Evolutionary conservation across 2,113 vertebrate species (phyloP), one percentile per base, ranked within the genome.

Genomic region (Oriolus oriolus): DNA sequence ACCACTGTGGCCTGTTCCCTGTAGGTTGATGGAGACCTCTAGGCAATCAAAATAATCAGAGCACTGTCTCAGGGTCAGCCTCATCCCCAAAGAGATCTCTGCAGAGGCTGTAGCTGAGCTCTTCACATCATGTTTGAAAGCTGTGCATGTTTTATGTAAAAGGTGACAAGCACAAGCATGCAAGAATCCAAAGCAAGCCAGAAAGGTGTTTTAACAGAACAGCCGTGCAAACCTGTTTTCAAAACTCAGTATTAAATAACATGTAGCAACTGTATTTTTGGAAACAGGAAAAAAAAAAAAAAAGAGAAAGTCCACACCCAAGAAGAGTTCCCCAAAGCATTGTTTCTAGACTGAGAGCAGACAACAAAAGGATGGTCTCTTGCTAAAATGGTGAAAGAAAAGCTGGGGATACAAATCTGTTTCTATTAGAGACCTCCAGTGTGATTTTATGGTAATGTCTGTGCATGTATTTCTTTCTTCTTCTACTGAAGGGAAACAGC

Each of bases 11-110:
- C 16, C 37, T 52, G 18, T 74, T 96, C 76, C 26, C 71, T 87
- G 63, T 65, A 84, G 53, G 39, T 2, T 73, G 26, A 16, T 80
- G 60, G 77, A 95, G 66, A 71, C 68, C 91, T 87, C 70, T 76
- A 90, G 87, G 93, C 88, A 94, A 91, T 53, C 17, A 66, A 41
- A 81, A 81, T 95, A 89, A 93, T 90, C 69, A 87, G 68, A 75
- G 45, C 6, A 4, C 47, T 47, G 80, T 88, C 84, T 90, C 60
- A 80, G 44, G 89, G 71, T 90, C 54, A 77, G 42, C 22, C 52
- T 88, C 76, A 64, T 74, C 13, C 49, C 79, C 91, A 75, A 63
- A 63, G 75, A 89, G 42, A 44, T 47, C 54, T 88, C 60, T 92
- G 50, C 70, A 86, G 49, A 94, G 41, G 54, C 91, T 88, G 42